Percentiles rank a stretch among this genome's conserved stretches.
Conservation (phyloP, 2,888 invertebrate species). For the Heterodera filipjevi region DNA sequence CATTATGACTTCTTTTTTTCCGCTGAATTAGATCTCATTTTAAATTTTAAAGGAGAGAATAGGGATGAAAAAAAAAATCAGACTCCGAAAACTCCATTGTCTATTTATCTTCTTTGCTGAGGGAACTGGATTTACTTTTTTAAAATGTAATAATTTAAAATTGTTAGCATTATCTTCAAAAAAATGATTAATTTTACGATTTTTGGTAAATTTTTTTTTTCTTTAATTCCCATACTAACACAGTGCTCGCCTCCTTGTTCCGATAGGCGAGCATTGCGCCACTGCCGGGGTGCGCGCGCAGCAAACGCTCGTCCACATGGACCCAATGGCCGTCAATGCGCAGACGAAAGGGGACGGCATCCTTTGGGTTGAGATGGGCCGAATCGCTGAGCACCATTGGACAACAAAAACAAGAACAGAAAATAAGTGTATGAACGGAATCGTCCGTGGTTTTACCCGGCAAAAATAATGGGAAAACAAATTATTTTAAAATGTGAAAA, state of each 20-base stretch:
- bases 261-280: constrained; percentile 60
- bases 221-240: constrained; percentile 22
- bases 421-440: not conserved
- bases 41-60: too few relatives aligned
- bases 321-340: constrained; percentile 62
- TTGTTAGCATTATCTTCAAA: too few relatives aligned
- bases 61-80: too few relatives aligned
- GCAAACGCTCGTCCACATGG: constrained; percentile 52
- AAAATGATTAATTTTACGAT: too few relatives aligned
- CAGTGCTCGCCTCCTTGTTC: constrained; percentile 62
- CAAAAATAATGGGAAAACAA: not conserved
- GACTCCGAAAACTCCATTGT: too few relatives aligned
- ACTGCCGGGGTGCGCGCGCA: constrained; percentile 54
- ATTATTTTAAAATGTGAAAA: too few relatives aligned
- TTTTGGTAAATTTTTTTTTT: too few relatives aligned
- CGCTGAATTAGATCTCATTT: too few relatives aligned
- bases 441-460: not conserved
- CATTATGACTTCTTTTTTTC: too few relatives aligned
- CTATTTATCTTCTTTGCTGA: too few relatives aligned
- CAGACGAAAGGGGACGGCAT: constrained; percentile 34
- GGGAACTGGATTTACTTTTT: too few relatives aligned
- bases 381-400: constrained; percentile 24
- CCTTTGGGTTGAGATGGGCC: constrained; percentile 5
- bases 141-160: too few relatives aligned
- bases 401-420: not conserved